Percentiles rank a stretch among this genome's conserved stretches.
Conservation (phyloP, 2,888 invertebrate species). For the Synanthedon tipuliformis region DNA sequence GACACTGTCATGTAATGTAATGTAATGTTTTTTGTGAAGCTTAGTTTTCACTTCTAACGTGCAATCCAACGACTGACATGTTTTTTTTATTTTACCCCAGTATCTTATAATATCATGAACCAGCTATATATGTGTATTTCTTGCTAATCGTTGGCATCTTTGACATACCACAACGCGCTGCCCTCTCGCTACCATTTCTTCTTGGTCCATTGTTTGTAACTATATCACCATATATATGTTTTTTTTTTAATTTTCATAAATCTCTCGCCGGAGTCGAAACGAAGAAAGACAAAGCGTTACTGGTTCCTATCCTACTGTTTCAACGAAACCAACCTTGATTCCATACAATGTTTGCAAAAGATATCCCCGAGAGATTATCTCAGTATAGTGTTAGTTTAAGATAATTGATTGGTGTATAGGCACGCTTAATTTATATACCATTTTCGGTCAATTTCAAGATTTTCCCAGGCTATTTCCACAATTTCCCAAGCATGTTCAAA, state of each 20-base stretch:
- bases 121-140: no score
- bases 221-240: no score
- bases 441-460: no score
- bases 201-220: slow-evolving; percentile 9
- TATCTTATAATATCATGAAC: no score
- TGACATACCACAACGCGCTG: slow-evolving; percentile 30
- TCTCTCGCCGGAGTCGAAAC: neutral
- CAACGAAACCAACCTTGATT: slow-evolving; percentile 21
- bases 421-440: no score
- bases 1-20: no score
- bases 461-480: no score
- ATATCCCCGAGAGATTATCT: slow-evolving; percentile 27
- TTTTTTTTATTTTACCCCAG: no score
- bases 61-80: no score
- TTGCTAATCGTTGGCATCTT: neutral
- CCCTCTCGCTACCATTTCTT: slow-evolving; percentile 23
- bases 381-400: slow-evolving; percentile 25
- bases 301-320: neutral
- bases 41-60: no score
- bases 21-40: no score
- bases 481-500: no score
- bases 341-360: slow-evolving; percentile 23
- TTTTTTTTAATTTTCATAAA: neutral
- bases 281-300: slow-evolving; percentile 4
- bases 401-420: slow-evolving; percentile 14